A percentile compares a stretch with the other conserved stretches of the same genome.
Conservation (phyloP, 1,140 invertebrate genomes). For the Drosophila persimilis region DNA sequence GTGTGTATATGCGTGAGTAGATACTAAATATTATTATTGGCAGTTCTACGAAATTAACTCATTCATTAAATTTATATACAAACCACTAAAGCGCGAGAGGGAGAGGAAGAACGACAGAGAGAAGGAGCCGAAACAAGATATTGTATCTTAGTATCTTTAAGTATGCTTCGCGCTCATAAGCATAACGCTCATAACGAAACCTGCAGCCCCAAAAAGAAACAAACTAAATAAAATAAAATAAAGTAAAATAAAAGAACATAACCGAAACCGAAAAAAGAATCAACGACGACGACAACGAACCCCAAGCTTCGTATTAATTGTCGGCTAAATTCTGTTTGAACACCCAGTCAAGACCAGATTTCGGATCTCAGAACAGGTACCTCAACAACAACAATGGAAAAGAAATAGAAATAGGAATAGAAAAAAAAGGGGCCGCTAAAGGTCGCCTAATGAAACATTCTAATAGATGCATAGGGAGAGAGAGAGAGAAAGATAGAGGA, state of each 20-base stretch:
- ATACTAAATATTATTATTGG: constrained; percentile 66
- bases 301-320: constrained; percentile 70
- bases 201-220: constrained; percentile 27
- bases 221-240: constrained; percentile 28
- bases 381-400: constrained; percentile 42
- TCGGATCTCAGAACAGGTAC: constrained; percentile 66
- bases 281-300: constrained; percentile 20
- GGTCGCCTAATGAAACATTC: constrained; percentile 73
- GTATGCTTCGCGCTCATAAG: constrained; percentile 55
- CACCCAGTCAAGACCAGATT: constrained; percentile 36
- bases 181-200: constrained; percentile 66
- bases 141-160: constrained; percentile 50
- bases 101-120: not conserved
- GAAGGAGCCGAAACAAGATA: constrained; percentile 26
- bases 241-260: constrained; percentile 33
- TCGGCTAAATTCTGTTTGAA: constrained; percentile 78
- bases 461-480: constrained; percentile 42
- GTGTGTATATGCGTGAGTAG: constrained; percentile 23
- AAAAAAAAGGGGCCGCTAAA: constrained; percentile 49
- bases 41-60: constrained; percentile 67
- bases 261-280: no score
- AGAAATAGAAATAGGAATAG: constrained; percentile 25
- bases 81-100: constrained; percentile 36
- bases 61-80: constrained; percentile 77
- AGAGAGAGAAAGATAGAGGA: constrained; percentile 10